Conservation (phyloP, 2,113 vertebrate genomes). For the Phainopepla nitens region DNA sequence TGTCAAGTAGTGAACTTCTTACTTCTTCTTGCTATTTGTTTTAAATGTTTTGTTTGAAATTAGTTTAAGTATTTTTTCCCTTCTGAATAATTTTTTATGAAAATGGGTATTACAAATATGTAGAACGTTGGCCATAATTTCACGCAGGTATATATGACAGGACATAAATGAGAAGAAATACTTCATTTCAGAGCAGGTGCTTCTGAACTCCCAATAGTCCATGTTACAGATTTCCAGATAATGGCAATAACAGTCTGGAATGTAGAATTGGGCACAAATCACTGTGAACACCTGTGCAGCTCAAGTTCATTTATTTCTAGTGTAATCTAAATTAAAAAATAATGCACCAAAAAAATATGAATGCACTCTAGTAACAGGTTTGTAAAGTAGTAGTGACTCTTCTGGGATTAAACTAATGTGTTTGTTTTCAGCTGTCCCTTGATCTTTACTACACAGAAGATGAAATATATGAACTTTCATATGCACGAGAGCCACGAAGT, state of each 20-base stretch:
- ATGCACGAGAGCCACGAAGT: constrained; percentile 89
- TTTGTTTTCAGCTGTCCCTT: constrained; percentile 83
- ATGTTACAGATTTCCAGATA: neutral
- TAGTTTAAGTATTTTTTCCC: neutral
- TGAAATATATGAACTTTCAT: constrained; percentile 95
- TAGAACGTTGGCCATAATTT: neutral
- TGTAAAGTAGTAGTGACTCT: neutral
- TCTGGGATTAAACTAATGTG: constrained; percentile 3
- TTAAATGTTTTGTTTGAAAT: neutral
- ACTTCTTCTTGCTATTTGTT: neutral
- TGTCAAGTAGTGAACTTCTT: neutral
- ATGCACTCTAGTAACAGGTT: neutral
- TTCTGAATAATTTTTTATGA: neutral
- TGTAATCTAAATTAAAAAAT: neutral
- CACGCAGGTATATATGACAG: neutral
- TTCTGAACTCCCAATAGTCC: neutral
- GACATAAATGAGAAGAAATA: neutral
- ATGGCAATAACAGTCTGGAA: neutral
- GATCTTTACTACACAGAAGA: constrained; percentile 96
- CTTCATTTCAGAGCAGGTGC: neutral
- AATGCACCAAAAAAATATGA: neutral
- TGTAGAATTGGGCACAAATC: neutral
- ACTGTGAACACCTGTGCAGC: neutral
- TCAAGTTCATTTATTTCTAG: neutral
- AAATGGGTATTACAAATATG: neutral